Evolutionary conservation across 2,797 vertebrate species (phyloP).

Genomic region (Rhinoraja longicauda): DNA sequence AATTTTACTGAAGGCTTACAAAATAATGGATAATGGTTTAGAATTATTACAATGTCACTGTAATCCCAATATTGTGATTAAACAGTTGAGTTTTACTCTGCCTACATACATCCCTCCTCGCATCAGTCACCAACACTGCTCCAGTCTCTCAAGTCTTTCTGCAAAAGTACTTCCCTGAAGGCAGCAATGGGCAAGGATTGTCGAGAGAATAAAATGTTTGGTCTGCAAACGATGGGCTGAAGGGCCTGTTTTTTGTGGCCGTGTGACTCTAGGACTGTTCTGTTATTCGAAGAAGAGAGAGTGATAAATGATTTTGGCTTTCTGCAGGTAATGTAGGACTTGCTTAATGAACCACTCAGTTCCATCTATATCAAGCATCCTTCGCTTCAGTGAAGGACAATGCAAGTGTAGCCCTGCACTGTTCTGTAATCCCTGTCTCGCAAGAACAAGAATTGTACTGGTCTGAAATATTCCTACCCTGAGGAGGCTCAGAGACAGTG

Average conservation of each 20-base stretch:
- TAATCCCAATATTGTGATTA: slow-evolving; percentile 3
- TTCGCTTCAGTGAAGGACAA: neutral
- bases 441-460: neutral
- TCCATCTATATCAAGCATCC: neutral
- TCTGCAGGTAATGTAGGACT: neutral
- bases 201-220: no score
- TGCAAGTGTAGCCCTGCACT: neutral
- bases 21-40: slow-evolving; percentile 8
- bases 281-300: neutral
- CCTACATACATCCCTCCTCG: neutral
- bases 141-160: neutral
- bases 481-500: neutral
- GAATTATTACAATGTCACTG: neutral
- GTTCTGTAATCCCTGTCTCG: neutral
- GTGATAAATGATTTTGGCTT: neutral
- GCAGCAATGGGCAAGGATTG: neutral
- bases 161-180: neutral
- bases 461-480: neutral
- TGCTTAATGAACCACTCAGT: neutral
- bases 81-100: neutral
- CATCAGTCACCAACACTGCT: neutral
- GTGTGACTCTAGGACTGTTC: no score
- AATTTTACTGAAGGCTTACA: slow-evolving; percentile 8
- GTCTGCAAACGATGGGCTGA: no score
- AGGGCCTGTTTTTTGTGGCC: no score